Evolutionary conservation across 2,888 invertebrate species (phyloP).

Genomic region (Meiosimyza platycephala): DNA sequence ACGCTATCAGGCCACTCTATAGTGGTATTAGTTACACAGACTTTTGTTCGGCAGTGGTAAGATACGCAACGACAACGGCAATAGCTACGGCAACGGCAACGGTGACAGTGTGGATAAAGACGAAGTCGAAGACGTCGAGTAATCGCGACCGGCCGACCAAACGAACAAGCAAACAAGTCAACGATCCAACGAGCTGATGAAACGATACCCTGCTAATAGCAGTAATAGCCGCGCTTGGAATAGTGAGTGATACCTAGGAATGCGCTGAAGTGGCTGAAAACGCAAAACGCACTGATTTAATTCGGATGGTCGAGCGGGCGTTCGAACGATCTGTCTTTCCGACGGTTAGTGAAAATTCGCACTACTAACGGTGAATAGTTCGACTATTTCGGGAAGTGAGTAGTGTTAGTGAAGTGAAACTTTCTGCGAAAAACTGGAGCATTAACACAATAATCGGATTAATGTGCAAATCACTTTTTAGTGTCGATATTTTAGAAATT

Average conservation of each 20-base stretch:
- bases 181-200: conserved; percentile 3
- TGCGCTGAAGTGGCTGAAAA: conserved; percentile 2
- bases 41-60: conserved; percentile 7
- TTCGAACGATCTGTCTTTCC: conserved; percentile 1
- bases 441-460: too few relatives aligned
- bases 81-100: background rate
- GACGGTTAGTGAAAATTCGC: conserved; percentile 15
- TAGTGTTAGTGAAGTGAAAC: too few relatives aligned
- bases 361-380: background rate
- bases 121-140: conserved; percentile 12
- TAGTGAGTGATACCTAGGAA: conserved; percentile 17
- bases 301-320: conserved; percentile 8
- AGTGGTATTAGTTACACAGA: conserved; percentile 18
- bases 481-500: too few relatives aligned
- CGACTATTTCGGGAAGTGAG: too few relatives aligned
- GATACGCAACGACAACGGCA: background rate
- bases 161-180: background rate
- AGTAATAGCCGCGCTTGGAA: conserved; percentile 3
- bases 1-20: conserved; percentile 10
- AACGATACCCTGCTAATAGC: conserved; percentile 24
- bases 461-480: too few relatives aligned
- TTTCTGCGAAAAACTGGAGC: too few relatives aligned
- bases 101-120: background rate
- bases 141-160: conserved; percentile 6
- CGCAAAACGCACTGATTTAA: background rate